A percentile compares a stretch with the other conserved stretches of the same genome.
Conservation (phyloP, 2,888 invertebrate genomes). For the Chironomus tentans region DNA sequence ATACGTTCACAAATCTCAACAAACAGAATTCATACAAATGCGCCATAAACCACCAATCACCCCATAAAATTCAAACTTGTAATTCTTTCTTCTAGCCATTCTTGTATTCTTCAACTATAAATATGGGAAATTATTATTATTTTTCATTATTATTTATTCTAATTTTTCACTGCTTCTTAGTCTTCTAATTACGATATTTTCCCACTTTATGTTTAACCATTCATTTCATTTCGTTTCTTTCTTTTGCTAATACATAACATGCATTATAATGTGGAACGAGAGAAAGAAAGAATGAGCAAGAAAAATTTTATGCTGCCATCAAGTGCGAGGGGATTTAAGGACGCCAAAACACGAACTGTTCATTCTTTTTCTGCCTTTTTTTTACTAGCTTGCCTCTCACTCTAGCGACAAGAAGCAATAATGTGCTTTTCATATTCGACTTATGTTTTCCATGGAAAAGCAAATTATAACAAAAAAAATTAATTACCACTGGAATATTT, state of each 20-base stretch:
- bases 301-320: background rate
- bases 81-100: too few species aligned
- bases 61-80: too few species aligned
- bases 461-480: background rate
- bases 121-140: background rate
- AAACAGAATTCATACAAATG: too few species aligned
- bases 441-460: background rate
- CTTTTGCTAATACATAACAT: background rate
- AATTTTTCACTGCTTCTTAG: background rate
- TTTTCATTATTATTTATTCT: background rate
- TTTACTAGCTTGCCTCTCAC: too few species aligned
- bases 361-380: background rate
- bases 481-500: background rate
- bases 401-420: too few species aligned
- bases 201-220: conserved; percentile 4
- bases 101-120: background rate
- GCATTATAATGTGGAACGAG: background rate
- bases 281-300: background rate
- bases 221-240: background rate
- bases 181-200: background rate
- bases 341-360: background rate
- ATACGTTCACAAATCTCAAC: too few species aligned
- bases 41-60: too few species aligned
- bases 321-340: background rate
- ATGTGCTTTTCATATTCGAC: background rate